Percentiles rank a stretch among this genome's conserved stretches.
phyloP scores from a whole-genome alignment of 1,140 invertebrate species.

The Yoshiicerus persimilis region DNA sequence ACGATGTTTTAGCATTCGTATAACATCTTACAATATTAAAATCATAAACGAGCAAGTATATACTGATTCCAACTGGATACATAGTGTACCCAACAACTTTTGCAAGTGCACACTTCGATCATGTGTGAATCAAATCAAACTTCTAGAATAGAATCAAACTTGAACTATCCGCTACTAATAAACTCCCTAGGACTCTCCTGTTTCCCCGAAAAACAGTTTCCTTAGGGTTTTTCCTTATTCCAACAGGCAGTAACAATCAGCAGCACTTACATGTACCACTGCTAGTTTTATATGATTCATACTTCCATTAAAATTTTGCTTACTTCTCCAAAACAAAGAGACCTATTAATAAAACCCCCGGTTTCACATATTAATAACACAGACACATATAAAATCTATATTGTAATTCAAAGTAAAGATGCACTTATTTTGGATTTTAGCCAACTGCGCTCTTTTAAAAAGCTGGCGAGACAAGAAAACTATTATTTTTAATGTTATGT shows the following conservation, averaged over 20 bases:
- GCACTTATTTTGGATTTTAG: no score
- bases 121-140: neutral
- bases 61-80: neutral
- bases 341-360: no score
- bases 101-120: neutral
- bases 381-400: no score
- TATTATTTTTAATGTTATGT: no score
- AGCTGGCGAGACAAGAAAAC: no score
- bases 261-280: no score
- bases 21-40: neutral
- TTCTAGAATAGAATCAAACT: neutral
- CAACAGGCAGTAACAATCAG: no score
- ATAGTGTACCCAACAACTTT: neutral
- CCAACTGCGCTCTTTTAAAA: no score
- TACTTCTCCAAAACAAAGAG: no score
- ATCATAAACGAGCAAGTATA: neutral
- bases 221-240: neutral
- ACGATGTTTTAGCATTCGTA: neutral
- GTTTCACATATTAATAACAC: no score
- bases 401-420: no score
- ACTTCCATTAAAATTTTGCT: neutral
- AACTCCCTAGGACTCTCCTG: neutral
- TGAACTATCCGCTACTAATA: neutral
- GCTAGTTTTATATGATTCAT: neutral
- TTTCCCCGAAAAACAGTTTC: neutral